Percentiles rank a stretch among this genome's conserved stretches.
phyloP scores from a whole-genome alignment of 2,888 invertebrate genomes.

The Sminthurides aquaticus region DNA sequence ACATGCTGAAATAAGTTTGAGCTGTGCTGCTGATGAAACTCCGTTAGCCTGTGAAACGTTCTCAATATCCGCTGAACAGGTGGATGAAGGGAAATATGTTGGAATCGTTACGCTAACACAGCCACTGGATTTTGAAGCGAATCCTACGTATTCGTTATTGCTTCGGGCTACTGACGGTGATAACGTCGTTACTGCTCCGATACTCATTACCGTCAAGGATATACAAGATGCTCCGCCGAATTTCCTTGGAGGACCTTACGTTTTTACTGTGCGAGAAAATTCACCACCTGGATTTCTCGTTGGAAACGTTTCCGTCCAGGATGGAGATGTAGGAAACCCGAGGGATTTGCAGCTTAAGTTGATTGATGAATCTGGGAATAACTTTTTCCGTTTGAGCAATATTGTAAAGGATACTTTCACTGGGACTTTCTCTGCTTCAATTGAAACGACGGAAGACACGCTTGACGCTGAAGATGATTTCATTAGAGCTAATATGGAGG shows the following conservation, averaged over 20 bases:
- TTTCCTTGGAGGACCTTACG: conserved; percentile 57
- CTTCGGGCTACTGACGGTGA: conserved; percentile 61
- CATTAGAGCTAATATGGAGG: conserved; percentile 61
- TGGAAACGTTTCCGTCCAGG: conserved; percentile 54
- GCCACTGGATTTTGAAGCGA: conserved; percentile 67
- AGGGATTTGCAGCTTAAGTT: conserved; percentile 60
- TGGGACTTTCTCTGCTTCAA: conserved; percentile 48
- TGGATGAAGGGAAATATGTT: conserved; percentile 60
- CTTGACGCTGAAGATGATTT: conserved; percentile 67
- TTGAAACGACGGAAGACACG: conserved; percentile 58
- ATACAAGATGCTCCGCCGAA: conserved; percentile 57
- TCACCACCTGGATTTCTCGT: conserved; percentile 62
- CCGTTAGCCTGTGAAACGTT: conserved; percentile 63
- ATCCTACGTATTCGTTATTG: conserved; percentile 63
- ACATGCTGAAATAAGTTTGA: conserved; percentile 62
- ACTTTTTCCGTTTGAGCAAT: conserved; percentile 57
- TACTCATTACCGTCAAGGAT: conserved; percentile 67
- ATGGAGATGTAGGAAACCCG: conserved; percentile 71
- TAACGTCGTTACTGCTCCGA: conserved; percentile 59
- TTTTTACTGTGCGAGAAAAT: conserved; percentile 64
- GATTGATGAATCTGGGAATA: conserved; percentile 58
- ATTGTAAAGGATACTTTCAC: conserved; percentile 50
- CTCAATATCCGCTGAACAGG: conserved; percentile 58
- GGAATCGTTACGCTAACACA: conserved; percentile 61
- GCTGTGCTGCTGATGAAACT: conserved; percentile 56